phyloP scores from a whole-genome alignment of 2,888 invertebrate genomes.

The Xanthia togata region DNA sequence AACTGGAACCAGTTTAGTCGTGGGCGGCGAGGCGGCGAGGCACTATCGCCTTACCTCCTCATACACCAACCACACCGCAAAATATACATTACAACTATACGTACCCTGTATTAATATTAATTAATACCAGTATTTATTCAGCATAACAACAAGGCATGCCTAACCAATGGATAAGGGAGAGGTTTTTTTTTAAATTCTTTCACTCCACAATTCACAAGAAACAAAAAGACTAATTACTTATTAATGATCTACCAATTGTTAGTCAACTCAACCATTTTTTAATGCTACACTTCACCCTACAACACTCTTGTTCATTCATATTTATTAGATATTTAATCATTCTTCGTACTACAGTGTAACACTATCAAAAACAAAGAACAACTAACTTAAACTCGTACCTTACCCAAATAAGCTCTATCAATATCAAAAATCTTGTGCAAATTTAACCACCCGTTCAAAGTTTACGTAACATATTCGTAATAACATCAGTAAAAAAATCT shows the following conservation, averaged over 20 bases:
- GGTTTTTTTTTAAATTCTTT: neutral
- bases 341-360: no score
- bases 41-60: slow-evolving; percentile 77
- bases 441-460: slow-evolving; percentile 69
- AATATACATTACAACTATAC: slow-evolving; percentile 76
- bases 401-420: slow-evolving; percentile 20
- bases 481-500: slow-evolving; percentile 83
- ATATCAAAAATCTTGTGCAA: slow-evolving; percentile 49
- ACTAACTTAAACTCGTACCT: neutral
- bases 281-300: no score
- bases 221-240: neutral
- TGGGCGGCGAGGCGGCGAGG: slow-evolving; percentile 79
- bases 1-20: slow-evolving; percentile 76
- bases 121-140: slow-evolving; percentile 18
- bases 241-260: neutral
- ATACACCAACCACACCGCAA: slow-evolving; percentile 75
- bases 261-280: neutral
- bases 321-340: no score
- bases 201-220: neutral
- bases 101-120: slow-evolving; percentile 32
- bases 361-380: neutral
- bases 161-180: neutral
- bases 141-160: neutral
- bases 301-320: no score
- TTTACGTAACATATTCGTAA: slow-evolving; percentile 74